Evolutionary conservation across 2,888 invertebrate genomes (phyloP), one percentile per base, ranked within the genome.

Genomic region (Chalcosyrphus nemorum): DNA sequence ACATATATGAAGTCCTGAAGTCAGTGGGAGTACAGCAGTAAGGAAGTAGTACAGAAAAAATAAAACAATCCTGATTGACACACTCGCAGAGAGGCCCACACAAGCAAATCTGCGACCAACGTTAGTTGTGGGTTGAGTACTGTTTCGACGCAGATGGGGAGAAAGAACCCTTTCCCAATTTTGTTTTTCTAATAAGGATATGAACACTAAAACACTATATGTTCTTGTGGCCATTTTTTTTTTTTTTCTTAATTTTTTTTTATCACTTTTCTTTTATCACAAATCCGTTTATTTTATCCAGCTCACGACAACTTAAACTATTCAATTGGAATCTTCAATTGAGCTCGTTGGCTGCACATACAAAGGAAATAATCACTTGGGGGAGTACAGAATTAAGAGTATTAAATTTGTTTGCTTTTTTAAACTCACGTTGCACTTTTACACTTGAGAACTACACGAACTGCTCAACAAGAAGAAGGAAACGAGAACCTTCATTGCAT

Each of bases 381-480:
- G 35, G 21, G 15, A 45, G 38, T 54, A 19, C 17, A 63, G 2
- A 50, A 63, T 54, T 6, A 52, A 45, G 59, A 66, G 21, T 21
- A 41, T 75, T 52, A 15, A 71, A 59, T 50, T 68, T 56, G 38
- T 57, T 9, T 19, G 47, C 57, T 68, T 56, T 47, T 57, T 9
- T 19, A 56, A 81, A 76, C 71, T 81, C 77, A 61, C 77, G 56
- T 66, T 82, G 68, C 82, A 82, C 72, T 72, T 54, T n/a, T 21
- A 59, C 65, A 45, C 35, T 50, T 50, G 7, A 41, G 15, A n/a
- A 75, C 35, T 56, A 19, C 38, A 61, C 72, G 24, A 75, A 78
- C 59, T 56, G 41, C 38, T 15, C 21, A 19, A 15, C n/a, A 41
- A 47, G 13, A 52, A 45, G 19, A 32, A 21, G 47, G 41, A 59